A percentile compares a stretch with the other conserved stretches of the same genome.
Conservation (phyloP, 2,888 invertebrate genomes). For the Drosophila leonis region DNA sequence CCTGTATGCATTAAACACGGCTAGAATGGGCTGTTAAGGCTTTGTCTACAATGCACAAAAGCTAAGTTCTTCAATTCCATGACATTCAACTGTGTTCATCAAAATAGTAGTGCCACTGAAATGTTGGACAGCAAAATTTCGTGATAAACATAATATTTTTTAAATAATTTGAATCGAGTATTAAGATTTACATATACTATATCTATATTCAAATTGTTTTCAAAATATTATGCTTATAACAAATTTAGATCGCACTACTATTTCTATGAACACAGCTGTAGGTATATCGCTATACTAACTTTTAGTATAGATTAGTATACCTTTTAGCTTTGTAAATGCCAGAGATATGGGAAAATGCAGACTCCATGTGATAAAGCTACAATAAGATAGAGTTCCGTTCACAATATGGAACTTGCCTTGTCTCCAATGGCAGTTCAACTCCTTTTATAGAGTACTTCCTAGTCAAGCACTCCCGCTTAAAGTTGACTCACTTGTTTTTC, state of each 20-base stretch:
- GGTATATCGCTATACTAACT: not conserved
- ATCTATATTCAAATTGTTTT: no score
- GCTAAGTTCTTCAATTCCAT: not conserved
- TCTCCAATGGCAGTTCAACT: not conserved
- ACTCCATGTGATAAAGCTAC: no score
- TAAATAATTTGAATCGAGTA: no score
- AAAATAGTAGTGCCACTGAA: no score
- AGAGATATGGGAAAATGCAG: not conserved
- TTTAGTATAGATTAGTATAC: not conserved
- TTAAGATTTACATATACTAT: no score
- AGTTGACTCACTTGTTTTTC: constrained; percentile 1
- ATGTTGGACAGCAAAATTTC: no score
- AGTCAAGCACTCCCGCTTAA: not conserved
- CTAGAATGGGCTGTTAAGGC: not conserved
- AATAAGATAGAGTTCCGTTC: not conserved
- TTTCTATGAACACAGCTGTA: no score
- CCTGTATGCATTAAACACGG: not conserved
- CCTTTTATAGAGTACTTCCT: not conserved
- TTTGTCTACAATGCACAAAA: not conserved
- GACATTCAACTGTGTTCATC: no score
- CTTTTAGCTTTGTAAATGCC: not conserved
- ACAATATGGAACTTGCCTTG: no score
- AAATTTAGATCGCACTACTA: no score
- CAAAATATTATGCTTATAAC: no score
- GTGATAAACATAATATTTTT: no score